Base-by-base conservation (phyloP, 2,888 invertebrate species). In the Parelbella ahira region DNA sequence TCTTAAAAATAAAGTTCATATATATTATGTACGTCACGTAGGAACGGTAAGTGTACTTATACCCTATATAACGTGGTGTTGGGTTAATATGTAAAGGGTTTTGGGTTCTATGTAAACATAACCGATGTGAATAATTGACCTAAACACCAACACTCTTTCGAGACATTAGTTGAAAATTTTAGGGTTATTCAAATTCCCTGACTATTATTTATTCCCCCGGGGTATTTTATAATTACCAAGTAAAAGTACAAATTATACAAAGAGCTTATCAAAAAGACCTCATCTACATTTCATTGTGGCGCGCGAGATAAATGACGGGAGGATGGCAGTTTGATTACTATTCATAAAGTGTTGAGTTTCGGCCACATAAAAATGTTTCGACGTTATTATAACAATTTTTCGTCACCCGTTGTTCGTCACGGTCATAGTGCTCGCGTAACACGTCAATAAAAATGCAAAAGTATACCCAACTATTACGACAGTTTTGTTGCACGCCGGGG, bases 251-350 rank as follows among this genome's bases (percentile, higher is more conserved):
- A 72, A 70, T 61, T 61, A 71, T 73, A 64, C 65, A 58, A 56
- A 58, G 51, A 61, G 66, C 67, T 73, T 70, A 68, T 68, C 67
- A 73, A 60, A 66, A 65, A 69, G 65, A 62, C 67, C 70, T 76
- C 71, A 73, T 77, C 72, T 74, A 71, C 73, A 78, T 78, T 77
- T 76, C 69, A 73, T 64, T 71, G 72, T 60, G 62, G 64, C 69
- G 58, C 60, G 67, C 60, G 59, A 69, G 64, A 68, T 71, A 72
- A 77, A 77, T 75, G 69, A 71, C 67, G 63, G 61, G 55, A 56
- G 62, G 68, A 58, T 59, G 60, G 63, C 55, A 62, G 65, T 71
- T 69, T 76, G 71, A 77, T 79, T 78, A 78, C 69, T 77, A 75
- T 76, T 70, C 72, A 77, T 77, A 72, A 78, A 76, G 71, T 68